Evolutionary conservation across 2,797 vertebrate species (phyloP), one percentile per base, ranked within the genome.

Genomic region (Octomys mimax): DNA sequence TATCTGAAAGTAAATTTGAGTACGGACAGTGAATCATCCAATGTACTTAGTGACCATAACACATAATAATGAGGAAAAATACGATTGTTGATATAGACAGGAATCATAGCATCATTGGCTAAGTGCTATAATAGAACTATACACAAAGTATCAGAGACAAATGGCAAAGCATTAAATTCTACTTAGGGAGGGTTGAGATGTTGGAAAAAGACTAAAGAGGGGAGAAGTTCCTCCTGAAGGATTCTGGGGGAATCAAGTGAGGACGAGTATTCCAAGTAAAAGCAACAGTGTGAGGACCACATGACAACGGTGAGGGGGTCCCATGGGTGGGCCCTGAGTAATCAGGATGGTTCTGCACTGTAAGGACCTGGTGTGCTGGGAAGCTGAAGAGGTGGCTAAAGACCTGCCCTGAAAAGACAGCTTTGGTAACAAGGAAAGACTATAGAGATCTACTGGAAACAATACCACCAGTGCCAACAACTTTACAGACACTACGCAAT

Each of bases 51-150:
- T 93, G 77, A 12, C 31, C 84, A 3, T 57, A 61, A 75, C 39
- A 39, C 11, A 36, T 42, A 16, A 1, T 66, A 49, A 73, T 82
- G 79, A 89, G 39, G 36, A 79, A 95, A 70, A 88, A 62, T 36
- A 62, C 82, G 8, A 24, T 42, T 89, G 24, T 59, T 85, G 42
- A 78, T 8, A 88, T 21, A 70, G 21, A 24, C 21, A 92, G 57
- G 31, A 87, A 87, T 87, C 80, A 75, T 57, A 77, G 10, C 24
- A 71, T 2, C 24, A 28, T 59, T 62, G 59, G 13, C 85, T 88
- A 91, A 68, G 24, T 92, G 68, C 86, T 85, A 3, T 78, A 80
- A 95, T 90, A 87, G 13, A 73, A 94, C 46, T 42, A 49, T 31
- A 1, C 19, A 46, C 22, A 39, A 59, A 79, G 1, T 52, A 70